These are phyloP conservation scores for Chrysina gloriosa DNA, from an alignment of 2,888 invertebrate species.

Conservation along the genomic window DNA sequence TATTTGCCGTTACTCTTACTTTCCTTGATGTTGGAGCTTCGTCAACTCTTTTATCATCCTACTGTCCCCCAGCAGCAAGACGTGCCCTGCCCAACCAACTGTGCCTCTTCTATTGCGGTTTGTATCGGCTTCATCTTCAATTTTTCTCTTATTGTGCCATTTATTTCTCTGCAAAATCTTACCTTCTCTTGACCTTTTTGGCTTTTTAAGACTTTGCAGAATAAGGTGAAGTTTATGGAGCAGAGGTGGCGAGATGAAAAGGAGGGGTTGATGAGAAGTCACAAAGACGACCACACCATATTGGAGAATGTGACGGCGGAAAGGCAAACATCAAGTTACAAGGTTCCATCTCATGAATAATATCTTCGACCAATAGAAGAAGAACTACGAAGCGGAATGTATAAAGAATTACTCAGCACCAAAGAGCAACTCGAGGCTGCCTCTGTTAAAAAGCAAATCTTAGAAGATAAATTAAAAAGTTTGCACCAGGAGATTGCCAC, in stretches of 20 bases:
- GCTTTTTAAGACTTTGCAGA: constrained; percentile 54
- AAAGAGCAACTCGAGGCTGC: constrained; percentile 42
- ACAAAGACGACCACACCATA: constrained; percentile 56
- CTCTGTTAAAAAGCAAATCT: constrained; percentile 41
- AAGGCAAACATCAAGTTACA: constrained; percentile 55
- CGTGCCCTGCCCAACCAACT: no score
- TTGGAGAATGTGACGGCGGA: constrained; percentile 58
- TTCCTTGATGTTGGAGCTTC: no score
- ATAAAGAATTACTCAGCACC: constrained; percentile 48
- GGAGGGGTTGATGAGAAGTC: constrained; percentile 56
- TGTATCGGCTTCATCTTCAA: no score
- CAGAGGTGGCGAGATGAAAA: constrained; percentile 59
- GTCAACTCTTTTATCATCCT: no score
- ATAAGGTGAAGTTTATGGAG: constrained; percentile 58
- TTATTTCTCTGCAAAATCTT: no score
- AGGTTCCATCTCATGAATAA: constrained; percentile 54
- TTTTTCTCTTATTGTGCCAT: no score
- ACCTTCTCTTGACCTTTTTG: no score
- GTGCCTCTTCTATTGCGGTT: no score
- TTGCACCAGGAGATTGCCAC: constrained; percentile 54
- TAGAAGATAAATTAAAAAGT: constrained; percentile 50
- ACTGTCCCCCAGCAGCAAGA: no score
- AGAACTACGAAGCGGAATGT: constrained; percentile 46
- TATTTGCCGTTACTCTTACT: no score
- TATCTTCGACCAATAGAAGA: constrained; percentile 48